Evolutionary conservation across 2,113 vertebrate species (phyloP).

Genomic region (Todiramphus saurophagus): DNA sequence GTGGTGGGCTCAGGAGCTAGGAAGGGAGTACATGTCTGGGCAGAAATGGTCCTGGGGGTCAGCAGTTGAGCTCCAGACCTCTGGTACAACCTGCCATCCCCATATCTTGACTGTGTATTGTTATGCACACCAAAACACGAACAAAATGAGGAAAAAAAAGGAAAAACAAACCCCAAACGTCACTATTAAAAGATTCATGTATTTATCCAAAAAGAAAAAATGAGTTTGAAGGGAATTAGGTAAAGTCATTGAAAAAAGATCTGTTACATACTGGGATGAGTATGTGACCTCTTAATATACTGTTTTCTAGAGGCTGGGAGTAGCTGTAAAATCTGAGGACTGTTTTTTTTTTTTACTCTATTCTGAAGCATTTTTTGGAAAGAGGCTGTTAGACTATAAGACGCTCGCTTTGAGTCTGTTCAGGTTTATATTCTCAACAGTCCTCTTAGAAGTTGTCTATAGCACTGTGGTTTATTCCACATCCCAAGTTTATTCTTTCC

Average conservation of each 20-base stretch:
- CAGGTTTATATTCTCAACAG: background rate
- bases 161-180: rapidly evolving
- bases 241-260: background rate
- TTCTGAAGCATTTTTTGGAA: background rate
- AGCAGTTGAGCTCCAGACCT: background rate
- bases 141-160: background rate
- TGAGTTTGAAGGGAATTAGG: background rate
- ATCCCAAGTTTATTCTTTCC: background rate
- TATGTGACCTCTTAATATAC: background rate
- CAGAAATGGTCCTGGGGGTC: background rate
- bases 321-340: background rate
- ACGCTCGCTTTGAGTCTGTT: background rate
- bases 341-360: background rate
- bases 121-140: background rate
- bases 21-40: background rate
- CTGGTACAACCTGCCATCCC: background rate
- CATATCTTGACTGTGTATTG: background rate
- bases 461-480: background rate
- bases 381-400: background rate
- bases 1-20: background rate
- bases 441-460: background rate
- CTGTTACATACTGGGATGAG: background rate
- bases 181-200: background rate
- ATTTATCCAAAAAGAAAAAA: background rate
- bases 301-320: background rate